Base-by-base conservation (phyloP, 2,888 invertebrate species). In the Pterostichus madidus region DNA sequence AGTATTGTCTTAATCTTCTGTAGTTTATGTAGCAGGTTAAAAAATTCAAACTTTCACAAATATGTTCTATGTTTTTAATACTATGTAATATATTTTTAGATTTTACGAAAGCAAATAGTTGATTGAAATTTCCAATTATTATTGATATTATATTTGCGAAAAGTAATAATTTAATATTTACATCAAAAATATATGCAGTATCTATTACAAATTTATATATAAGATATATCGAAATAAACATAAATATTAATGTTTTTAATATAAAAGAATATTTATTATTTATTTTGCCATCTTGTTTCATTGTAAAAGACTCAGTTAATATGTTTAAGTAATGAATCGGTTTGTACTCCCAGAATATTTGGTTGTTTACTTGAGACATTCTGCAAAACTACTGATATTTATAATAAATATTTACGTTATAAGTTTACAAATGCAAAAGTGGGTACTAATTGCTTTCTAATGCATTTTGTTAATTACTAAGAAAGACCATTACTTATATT, bases 291-390 rank as follows among this genome's bases (percentile, higher is more conserved):
- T 31, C 11, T 10, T 59, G 17, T 64, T 64, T 64, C 1, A 64
- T 35, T 2, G 35, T 13, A 39, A 64, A 32, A 13, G 39, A 13
- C n/a, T 32, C 64, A 7, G 39, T 39, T 7, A 64, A 64, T 13
- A 64, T 64, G 31, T 39, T 39, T 13, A 64, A 64, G 32, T 35
- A 64, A 64, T 64, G 13, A n/a, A 64, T 11, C 6, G n/a, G 11
- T 64, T 64, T 35, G 13, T 32, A 39, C 64, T n/a, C 35, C 32
- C 5, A 35, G 5, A 13, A 2, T 59, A 11, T 24, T 59, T 11
- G 11, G 1, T 59, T 59, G 11, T 59, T 11, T 7, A 2, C 31
- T 6, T 8, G 39, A 39, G 1, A 8, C 59, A 59, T 59, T 31
- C 17, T 59, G 8, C 15, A 53, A 53, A 53, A 39, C 39, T 39